A percentile compares a stretch with the other conserved stretches of the same genome.
phyloP scores from a whole-genome alignment of 1,140 invertebrate species.

The Orius insidiosus region DNA sequence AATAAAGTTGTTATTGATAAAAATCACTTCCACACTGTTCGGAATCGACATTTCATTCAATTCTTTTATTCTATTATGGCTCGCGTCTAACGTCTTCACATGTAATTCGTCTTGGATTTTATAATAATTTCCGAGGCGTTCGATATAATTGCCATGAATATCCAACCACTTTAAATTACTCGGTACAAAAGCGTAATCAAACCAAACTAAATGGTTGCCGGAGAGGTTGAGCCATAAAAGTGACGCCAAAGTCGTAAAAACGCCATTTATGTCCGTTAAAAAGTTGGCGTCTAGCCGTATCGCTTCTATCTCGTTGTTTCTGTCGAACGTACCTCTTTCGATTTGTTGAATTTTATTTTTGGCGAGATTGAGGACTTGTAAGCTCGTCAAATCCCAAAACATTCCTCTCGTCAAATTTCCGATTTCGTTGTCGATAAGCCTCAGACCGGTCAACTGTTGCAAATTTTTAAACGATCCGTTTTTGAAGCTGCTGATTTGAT shows the following conservation, averaged over 20 bases:
- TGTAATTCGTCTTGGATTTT: constrained; percentile 52
- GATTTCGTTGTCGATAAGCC: constrained; percentile 71
- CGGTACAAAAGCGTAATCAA: constrained; percentile 77
- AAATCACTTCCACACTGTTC: constrained; percentile 72
- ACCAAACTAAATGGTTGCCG: constrained; percentile 78
- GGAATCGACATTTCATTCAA: constrained; percentile 63
- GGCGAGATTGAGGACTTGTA: constrained; percentile 72
- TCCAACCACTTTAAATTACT: constrained; percentile 77
- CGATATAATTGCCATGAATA: constrained; percentile 73
- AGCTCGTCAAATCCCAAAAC: constrained; percentile 62
- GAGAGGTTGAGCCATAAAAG: constrained; percentile 76
- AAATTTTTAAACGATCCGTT: constrained; percentile 73
- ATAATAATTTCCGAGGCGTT: constrained; percentile 70
- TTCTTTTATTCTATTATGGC: constrained; percentile 68
- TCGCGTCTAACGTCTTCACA: constrained; percentile 68
- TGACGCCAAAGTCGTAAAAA: constrained; percentile 61
- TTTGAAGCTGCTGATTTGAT: constrained; percentile 58
- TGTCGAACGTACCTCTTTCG: constrained; percentile 61
- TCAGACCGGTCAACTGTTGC: constrained; percentile 64
- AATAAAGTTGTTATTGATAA: constrained; percentile 79
- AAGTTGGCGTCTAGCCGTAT: constrained; percentile 74
- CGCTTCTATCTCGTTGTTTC: constrained; percentile 60
- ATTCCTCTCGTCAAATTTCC: constrained; percentile 67
- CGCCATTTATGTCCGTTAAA: constrained; percentile 68
- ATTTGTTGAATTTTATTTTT: constrained; percentile 73